These are phyloP conservation scores for Lathamus discolor DNA, from an alignment of 2,113 vertebrate species.

Conservation along the genomic window DNA sequence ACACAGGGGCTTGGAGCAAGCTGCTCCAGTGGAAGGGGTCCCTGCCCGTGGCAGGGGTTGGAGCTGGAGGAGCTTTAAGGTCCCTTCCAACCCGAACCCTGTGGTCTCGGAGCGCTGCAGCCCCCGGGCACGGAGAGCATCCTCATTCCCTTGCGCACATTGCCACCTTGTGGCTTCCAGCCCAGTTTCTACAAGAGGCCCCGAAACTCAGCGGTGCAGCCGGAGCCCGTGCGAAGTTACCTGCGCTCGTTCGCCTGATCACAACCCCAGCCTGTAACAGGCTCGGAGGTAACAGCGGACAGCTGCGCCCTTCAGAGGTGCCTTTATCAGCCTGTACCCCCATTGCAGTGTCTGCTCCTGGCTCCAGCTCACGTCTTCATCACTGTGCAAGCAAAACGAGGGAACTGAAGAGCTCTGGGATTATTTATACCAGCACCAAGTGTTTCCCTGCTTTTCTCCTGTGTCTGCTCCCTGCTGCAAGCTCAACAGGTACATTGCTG, in stretches of 20 bases:
- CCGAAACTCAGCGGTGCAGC: background rate
- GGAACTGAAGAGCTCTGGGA: background rate
- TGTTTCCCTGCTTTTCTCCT: background rate
- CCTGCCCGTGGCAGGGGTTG: background rate
- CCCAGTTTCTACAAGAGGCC: too few species aligned
- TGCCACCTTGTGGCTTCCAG: constrained; percentile 70
- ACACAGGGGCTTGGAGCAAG: too few species aligned
- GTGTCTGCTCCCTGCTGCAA: constrained; percentile 25
- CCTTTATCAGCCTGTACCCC: background rate
- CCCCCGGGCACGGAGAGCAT: background rate
- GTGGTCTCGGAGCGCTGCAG: rapidly evolving
- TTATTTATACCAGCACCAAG: background rate
- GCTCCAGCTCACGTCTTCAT: background rate
- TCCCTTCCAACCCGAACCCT: background rate
- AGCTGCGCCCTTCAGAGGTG: background rate
- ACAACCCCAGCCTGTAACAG: background rate
- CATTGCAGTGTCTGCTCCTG: rapidly evolving
- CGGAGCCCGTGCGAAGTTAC: background rate
- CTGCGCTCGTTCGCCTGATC: background rate
- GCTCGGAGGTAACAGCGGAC: background rate
- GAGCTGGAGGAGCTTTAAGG: background rate
- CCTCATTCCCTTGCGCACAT: constrained; percentile 68
- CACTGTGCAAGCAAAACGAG: rapidly evolving
- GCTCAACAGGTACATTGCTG: constrained; percentile 54
- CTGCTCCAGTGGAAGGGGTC: background rate